Base-by-base conservation (phyloP, 1,140 invertebrate species). In the Achroia grisella region DNA sequence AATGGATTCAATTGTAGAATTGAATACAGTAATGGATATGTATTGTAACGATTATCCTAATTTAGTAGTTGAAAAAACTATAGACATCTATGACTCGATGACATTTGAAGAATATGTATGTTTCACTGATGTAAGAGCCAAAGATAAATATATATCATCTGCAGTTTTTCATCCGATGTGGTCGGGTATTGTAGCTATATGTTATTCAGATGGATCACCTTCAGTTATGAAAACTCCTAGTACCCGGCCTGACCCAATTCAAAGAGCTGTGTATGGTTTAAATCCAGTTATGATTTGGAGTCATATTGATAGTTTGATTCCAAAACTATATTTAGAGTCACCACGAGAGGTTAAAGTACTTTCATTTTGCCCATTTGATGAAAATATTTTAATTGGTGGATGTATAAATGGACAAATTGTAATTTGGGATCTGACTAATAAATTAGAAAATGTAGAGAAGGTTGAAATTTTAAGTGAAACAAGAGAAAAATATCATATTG, bases 211-310 rank as follows among this genome's bases (percentile, higher is more conserved):
- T 54, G 72, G 62, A 10, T 87, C 87, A 13, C 79, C 66, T 40
- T 61, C 61, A 30, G 68, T 73, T 34, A 80, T 75, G 66, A 79
- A 80, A 73, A 48, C 68, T 56, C 33, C 79, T 64, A 67, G 56
- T 57, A 60, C 63, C 37, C 63, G 71, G 8, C 47, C 70, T 9
- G 82, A 87, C 70, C 61, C 87, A 52, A 86, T 90, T 14, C 68
- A 88, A 48, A 81, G 86, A 56, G 86, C 87, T 3, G 82, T 84
- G 1, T 80, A 87, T 54, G 80, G 88, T 1, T 72, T 89, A 10
- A 91, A 92, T 76, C 86, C 88, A 8, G 90, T 93, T 6, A 78
- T 93, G 33, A 86, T 93, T 35, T 94, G 93, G 93, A 92, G 91
- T 48, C 90, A 93, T 58, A 83, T 87, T 6, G 91, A 94, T 52